Conservation (phyloP, 1,140 invertebrate genomes). For the Philotrypesis tridentata region DNA sequence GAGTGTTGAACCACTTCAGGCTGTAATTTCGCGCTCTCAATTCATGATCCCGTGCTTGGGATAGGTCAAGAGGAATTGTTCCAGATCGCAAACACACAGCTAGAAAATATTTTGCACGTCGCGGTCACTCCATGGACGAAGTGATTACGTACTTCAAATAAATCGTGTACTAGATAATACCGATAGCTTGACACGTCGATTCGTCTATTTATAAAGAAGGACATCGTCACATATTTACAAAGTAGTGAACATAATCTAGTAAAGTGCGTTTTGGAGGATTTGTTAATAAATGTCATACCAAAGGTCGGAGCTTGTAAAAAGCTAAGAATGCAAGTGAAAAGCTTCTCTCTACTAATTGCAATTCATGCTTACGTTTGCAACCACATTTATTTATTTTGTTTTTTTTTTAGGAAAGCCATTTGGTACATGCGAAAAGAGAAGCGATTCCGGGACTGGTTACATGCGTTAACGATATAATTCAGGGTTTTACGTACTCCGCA, state of each 20-base stretch:
- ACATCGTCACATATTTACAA: not conserved
- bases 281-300: not conserved
- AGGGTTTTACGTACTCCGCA: conserved; percentile 46
- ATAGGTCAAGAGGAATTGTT: not conserved
- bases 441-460: not conserved
- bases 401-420: not conserved
- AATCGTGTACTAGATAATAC: not conserved
- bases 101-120: not conserved
- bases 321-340: not conserved
- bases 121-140: not conserved
- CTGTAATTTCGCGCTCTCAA: not conserved
- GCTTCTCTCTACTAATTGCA: not conserved
- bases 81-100: not conserved
- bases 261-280: not conserved
- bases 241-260: not conserved
- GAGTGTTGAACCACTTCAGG: not conserved
- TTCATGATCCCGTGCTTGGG: not conserved
- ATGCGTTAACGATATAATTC: not conserved
- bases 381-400: too few species aligned
- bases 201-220: not conserved
- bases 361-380: not conserved
- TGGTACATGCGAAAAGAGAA: not conserved
- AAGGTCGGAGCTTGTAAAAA: not conserved
- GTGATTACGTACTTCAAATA: not conserved
- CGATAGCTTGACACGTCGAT: not conserved